Conservation (phyloP, 2,113 vertebrate species). For the Xenus cinereus region DNA sequence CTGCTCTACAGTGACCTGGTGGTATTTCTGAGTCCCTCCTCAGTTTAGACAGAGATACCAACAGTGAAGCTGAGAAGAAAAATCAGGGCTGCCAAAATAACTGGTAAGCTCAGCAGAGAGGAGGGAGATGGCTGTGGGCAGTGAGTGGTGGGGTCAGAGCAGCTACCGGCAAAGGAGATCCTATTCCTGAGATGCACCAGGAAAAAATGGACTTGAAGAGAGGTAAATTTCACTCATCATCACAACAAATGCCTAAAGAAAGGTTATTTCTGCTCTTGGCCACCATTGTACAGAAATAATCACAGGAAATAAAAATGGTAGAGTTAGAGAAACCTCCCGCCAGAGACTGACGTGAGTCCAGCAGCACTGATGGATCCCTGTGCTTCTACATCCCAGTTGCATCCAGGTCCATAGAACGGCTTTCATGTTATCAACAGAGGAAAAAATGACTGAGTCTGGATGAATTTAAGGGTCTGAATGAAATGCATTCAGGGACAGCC, state of each 20-base stretch:
- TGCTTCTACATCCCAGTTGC: background rate
- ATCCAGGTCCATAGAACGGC: background rate
- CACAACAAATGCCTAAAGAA: background rate
- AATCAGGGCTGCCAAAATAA: background rate
- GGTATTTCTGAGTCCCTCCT: background rate
- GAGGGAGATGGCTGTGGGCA: background rate
- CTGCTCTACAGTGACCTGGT: background rate
- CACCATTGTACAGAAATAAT: background rate
- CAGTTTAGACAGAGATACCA: background rate
- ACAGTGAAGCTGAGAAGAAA: background rate
- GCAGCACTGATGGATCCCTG: background rate
- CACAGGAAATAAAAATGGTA: background rate
- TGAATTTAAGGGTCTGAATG: background rate
- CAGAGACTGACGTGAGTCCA: background rate
- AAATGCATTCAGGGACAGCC: background rate
- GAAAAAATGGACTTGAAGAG: background rate
- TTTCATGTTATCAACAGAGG: background rate
- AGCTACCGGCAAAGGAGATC: background rate
- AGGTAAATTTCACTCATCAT: background rate
- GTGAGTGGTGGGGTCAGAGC: background rate
- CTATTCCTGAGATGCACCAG: background rate
- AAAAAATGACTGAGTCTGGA: background rate
- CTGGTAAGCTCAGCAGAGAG: background rate
- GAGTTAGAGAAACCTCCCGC: background rate
- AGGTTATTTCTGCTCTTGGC: background rate